Percentiles rank a stretch among this genome's conserved stretches.
Evolutionary conservation across 2,888 invertebrate species (phyloP).

Genomic region (Standfussiana lucernea): DNA sequence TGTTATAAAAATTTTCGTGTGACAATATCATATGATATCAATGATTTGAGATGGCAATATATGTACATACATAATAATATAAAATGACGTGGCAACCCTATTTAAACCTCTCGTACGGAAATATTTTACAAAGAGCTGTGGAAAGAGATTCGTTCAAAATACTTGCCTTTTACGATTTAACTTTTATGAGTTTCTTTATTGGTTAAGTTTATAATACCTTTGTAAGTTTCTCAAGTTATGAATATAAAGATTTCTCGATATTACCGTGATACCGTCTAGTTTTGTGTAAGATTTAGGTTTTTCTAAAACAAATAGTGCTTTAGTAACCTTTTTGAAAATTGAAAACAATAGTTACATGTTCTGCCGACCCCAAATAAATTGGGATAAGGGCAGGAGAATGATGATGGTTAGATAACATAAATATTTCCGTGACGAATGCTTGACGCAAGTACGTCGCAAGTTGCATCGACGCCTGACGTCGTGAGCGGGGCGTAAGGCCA

Average conservation of each 20-base stretch:
- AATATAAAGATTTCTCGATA: conserved; percentile 19
- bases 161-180: conserved; percentile 46
- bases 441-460: neutral
- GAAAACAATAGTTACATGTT: neutral
- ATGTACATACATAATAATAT: too few relatives aligned
- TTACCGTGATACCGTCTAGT: neutral
- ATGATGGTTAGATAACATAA: neutral
- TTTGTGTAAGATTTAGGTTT: neutral
- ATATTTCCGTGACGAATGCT: neutral
- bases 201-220: conserved; percentile 37
- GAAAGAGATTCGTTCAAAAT: conserved; percentile 29
- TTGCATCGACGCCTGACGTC: neutral
- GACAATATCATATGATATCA: too few relatives aligned
- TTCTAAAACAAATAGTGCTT: neutral
- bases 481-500: neutral
- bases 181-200: conserved; percentile 54
- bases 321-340: neutral
- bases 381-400: neutral
- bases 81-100: conserved; percentile 24
- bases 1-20: too few relatives aligned
- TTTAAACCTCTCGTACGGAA: neutral
- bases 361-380: neutral
- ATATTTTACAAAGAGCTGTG: conserved; percentile 7
- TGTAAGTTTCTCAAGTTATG: conserved; percentile 6
- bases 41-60: too few relatives aligned